Percentiles rank a stretch among this genome's conserved stretches.
Evolutionary conservation across 2,888 invertebrate genomes (phyloP).

Genomic region (Phyto melanocephala): DNA sequence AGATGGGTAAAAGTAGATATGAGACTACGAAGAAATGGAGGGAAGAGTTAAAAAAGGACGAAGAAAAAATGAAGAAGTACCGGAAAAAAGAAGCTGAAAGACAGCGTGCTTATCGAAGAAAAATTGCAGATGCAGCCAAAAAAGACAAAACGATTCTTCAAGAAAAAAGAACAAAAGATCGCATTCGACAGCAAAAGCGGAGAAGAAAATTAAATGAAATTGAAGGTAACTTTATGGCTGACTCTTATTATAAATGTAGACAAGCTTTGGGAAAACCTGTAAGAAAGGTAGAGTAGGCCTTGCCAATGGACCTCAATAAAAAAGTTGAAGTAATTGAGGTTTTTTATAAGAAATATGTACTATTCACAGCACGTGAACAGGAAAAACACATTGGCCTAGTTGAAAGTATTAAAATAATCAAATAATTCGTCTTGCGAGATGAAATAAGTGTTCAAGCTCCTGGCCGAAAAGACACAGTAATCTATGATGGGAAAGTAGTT

Average conservation of each 20-base stretch:
- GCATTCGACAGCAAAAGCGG: neutral
- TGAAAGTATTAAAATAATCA: conserved; percentile 3
- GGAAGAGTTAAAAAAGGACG: no score
- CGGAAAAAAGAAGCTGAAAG: no score
- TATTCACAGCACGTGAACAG: neutral
- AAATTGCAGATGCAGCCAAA: neutral
- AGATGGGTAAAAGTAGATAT: no score
- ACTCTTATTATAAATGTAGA: conserved; percentile 5
- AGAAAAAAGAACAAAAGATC: conserved; percentile 6
- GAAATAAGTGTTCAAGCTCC: conserved; percentile 20
- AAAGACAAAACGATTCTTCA: neutral
- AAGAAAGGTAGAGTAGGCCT: conserved; percentile 9
- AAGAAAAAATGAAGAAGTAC: no score
- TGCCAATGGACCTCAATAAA: conserved; percentile 11
- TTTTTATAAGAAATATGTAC: conserved; percentile 10
- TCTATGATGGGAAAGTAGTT: conserved; percentile 24
- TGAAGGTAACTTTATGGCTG: neutral
- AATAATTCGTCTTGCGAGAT: conserved; percentile 25
- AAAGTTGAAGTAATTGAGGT: conserved; percentile 10
- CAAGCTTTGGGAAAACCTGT: conserved; percentile 17
- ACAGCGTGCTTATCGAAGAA: no score
- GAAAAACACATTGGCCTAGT: neutral
- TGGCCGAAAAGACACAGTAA: conserved; percentile 20
- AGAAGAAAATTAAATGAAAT: neutral
- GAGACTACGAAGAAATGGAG: no score